Base-by-base conservation (phyloP, 2,797 vertebrate species). In the Enteromius paludinosus region DNA sequence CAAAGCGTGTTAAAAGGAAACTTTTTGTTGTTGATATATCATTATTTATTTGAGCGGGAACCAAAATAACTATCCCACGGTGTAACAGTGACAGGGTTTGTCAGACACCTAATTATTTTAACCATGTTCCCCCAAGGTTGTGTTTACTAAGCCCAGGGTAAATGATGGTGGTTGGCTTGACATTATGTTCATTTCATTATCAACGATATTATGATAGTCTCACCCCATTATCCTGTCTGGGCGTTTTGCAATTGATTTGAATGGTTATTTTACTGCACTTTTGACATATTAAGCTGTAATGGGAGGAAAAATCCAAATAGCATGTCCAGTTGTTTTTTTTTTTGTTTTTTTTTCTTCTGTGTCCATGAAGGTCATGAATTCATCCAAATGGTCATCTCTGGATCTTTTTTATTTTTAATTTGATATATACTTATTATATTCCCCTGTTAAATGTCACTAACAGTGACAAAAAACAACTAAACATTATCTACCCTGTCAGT, bases 381-480 rank as follows among this genome's bases (percentile, higher is more conserved):
- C 82, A 90, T 87, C 85, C 86, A 64, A 86, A 84, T 88, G 73
- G 62, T 87, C 43, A 85, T 89, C 90, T 87, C 72, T 74, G 75
- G 90, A 87, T 81, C 68, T 81, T 89, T 82, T 89, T 85, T 88
- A 89, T 89, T 70, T 88, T 86, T 83, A 25, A 61, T 90, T 90
- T 90, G 5, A 23, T 38, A 14, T 14, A 5, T 38, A 8, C 8
- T 1, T 94, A 89, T 90, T 90, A 12, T 59, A 59, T 23, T 12
- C 10, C 89, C 25, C 84, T 90, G 92, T 92, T 94, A 96, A 96
- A 96, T 95, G 93, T 94, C 94, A 94, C 90, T 95, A 95, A 93
- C 94, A 93, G 90, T 93, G 90, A 91, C 90, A 92, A 94, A 96
- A 95, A 94, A 93, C 90, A 95, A 94, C 88, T 94, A 93, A 94